phyloP scores from a whole-genome alignment of 2,888 invertebrate genomes.

The Catocala sponsa region DNA sequence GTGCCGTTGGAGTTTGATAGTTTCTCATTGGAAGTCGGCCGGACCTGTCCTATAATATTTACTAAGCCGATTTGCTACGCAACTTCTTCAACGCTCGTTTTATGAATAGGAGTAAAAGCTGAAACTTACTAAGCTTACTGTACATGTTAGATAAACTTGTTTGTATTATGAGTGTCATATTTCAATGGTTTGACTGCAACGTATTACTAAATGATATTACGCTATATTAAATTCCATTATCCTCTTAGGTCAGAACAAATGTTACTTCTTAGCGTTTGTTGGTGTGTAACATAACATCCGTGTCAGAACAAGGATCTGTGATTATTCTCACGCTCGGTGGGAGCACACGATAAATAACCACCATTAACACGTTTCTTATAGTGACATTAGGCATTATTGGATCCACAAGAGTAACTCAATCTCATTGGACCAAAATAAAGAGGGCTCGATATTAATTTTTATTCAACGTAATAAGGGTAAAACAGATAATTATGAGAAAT shows the following conservation, averaged over 20 bases:
- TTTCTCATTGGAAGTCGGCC: conserved; percentile 75
- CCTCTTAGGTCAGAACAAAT: conserved; percentile 9
- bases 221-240: too few relatives aligned
- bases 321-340: conserved; percentile 62
- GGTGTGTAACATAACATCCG: conserved; percentile 22
- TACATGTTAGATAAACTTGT: conserved; percentile 13
- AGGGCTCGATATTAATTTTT: conserved; percentile 62
- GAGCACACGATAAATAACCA: conserved; percentile 70
- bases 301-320: conserved; percentile 46
- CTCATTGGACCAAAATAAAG: conserved; percentile 63
- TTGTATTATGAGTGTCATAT: not conserved
- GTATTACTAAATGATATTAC: not conserved
- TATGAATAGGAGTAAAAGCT: conserved; percentile 39
- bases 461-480: conserved; percentile 28
- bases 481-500: conserved; percentile 32
- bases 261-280: conserved; percentile 17
- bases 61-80: conserved; percentile 63
- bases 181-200: not conserved
- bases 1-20: conserved; percentile 79
- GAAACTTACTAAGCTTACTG: conserved; percentile 17
- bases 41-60: conserved; percentile 51
- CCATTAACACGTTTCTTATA: conserved; percentile 79
- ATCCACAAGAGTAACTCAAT: conserved; percentile 72
- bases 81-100: conserved; percentile 55
- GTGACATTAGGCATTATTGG: conserved; percentile 77